A percentile compares a stretch with the other conserved stretches of the same genome.
Evolutionary conservation across 2,797 vertebrate species (phyloP).

Genomic region (Peromyscus attwateri): DNA sequence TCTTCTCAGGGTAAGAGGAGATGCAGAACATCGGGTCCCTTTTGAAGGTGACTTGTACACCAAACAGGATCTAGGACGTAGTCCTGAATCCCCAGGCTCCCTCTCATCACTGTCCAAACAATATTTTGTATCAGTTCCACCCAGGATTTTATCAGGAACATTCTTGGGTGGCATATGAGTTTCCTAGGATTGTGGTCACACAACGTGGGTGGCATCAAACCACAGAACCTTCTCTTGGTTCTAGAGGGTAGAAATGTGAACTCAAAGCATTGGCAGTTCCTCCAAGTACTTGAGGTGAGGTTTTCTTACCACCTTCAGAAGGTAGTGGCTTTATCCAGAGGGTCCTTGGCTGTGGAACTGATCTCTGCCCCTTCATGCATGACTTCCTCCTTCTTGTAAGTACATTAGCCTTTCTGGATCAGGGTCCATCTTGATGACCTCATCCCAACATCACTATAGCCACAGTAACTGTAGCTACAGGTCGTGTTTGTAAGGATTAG

Average conservation of each 20-base stretch:
- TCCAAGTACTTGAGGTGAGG: not conserved
- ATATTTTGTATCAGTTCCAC: not conserved
- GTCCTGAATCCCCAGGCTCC: not conserved
- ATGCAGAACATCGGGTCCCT: accelerated
- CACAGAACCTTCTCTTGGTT: not conserved
- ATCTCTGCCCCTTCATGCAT: not conserved
- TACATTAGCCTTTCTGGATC: not conserved
- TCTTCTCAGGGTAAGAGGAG: not conserved
- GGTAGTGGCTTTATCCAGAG: not conserved
- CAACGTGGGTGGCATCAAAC: not conserved
- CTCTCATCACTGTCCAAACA: not conserved
- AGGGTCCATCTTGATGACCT: not conserved
- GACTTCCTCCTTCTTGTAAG: not conserved
- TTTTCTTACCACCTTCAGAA: not conserved
- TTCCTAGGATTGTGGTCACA: not conserved
- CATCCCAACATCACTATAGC: not conserved
- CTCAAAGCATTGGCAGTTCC: not conserved
- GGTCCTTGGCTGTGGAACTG: not conserved
- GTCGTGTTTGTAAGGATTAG: not conserved
- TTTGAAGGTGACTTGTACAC: not conserved
- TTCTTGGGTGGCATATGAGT: not conserved
- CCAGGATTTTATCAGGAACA: not conserved
- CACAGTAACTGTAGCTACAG: not conserved
- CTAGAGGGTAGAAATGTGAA: not conserved
- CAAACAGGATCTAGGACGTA: not conserved